phyloP scores from a whole-genome alignment of 2,797 vertebrate genomes.

The Gobionotothen gibberifrons region DNA sequence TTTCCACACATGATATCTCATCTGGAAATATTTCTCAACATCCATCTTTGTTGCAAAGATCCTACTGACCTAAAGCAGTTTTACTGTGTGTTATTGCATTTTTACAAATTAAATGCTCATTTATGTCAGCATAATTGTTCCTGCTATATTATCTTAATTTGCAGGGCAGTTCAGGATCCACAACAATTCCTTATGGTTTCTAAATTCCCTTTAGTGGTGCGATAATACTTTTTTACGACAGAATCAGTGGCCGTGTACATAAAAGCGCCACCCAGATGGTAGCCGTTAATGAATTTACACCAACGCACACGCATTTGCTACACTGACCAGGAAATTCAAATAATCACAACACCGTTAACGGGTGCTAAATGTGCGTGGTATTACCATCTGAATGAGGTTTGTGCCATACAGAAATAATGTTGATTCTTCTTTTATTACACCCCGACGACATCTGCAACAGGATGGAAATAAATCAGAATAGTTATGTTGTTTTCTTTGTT shows the following conservation, averaged over 20 bases:
- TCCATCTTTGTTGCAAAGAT: not conserved
- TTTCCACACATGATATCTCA: not conserved
- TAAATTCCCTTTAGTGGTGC: slow-evolving; percentile 9
- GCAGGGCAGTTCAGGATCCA: slow-evolving; percentile 12
- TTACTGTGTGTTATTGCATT: not conserved
- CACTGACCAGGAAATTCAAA: slow-evolving; percentile 15
- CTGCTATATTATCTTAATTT: slow-evolving; percentile 9
- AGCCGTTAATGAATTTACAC: slow-evolving; percentile 23
- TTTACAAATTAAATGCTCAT: not conserved
- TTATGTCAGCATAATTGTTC: not conserved
- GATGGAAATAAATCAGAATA: slow-evolving; percentile 10
- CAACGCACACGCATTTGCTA: slow-evolving; percentile 8
- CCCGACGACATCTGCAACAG: not conserved
- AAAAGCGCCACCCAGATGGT: slow-evolving; percentile 1
- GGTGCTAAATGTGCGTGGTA: not conserved
- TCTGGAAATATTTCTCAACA: not conserved
- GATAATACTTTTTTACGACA: slow-evolving; percentile 4
- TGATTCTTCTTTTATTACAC: not conserved
- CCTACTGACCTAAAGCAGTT: not conserved
- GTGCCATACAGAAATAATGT: not conserved
- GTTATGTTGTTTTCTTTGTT: slow-evolving; percentile 2
- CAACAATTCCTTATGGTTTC: slow-evolving; percentile 3
- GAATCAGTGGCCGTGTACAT: slow-evolving; percentile 22
- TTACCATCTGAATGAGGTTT: not conserved
- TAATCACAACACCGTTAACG: slow-evolving; percentile 1